A percentile compares a stretch with the other conserved stretches of the same genome.
These are phyloP conservation scores for Vanessa atalanta DNA, from an alignment of 1,140 invertebrate genomes.

Conservation along the genomic window DNA sequence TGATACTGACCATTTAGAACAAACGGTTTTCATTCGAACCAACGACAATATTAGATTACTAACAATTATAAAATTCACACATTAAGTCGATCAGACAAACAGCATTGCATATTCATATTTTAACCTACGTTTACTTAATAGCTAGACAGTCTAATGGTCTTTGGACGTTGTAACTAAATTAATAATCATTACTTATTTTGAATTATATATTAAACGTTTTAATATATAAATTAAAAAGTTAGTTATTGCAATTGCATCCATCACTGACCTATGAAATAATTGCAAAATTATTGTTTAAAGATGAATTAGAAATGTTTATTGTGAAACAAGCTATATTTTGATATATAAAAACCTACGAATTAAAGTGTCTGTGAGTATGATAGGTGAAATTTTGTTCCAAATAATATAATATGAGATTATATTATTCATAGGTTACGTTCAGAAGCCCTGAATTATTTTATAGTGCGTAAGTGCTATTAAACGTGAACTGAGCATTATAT, in stretches of 20 bases:
- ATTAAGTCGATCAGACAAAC: background rate
- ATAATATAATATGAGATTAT: too few relatives aligned
- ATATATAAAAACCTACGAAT: background rate
- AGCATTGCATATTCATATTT: too few relatives aligned
- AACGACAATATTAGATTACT: slow-evolving; percentile 10
- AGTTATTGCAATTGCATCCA: background rate
- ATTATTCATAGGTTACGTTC: background rate
- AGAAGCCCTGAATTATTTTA: background rate
- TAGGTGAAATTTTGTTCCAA: background rate
- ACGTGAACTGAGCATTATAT: slow-evolving; percentile 30
- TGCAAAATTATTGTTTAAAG: background rate
- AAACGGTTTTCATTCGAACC: slow-evolving; percentile 70
- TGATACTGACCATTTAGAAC: slow-evolving; percentile 75
- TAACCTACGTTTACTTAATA: slow-evolving; percentile 2
- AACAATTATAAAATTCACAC: slow-evolving; percentile 13
- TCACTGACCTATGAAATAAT: slow-evolving; percentile 2
- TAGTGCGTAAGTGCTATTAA: slow-evolving; percentile 60
- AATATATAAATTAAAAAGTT: background rate
- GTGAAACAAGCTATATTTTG: background rate
- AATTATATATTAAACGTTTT: background rate
- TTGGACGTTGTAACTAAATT: too few relatives aligned
- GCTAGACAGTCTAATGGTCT: background rate
- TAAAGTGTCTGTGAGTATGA: background rate
- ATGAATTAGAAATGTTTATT: background rate
- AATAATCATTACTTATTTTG: too few relatives aligned